Evolutionary conservation across 2,888 invertebrate species (phyloP).

Genomic region (Sericinus montela): DNA sequence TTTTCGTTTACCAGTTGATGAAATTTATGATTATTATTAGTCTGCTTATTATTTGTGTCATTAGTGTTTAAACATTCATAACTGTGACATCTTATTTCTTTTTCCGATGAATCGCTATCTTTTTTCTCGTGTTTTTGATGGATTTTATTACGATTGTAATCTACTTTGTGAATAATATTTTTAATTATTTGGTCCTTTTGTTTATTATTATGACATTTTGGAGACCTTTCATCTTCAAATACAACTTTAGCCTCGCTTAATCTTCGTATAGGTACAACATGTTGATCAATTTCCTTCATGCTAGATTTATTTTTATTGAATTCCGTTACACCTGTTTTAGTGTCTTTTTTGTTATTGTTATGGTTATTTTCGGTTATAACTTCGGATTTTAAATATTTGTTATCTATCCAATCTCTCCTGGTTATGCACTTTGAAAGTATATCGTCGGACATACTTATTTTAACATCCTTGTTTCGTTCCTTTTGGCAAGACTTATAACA

Average conservation of each 20-base stretch:
- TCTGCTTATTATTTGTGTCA: conserved; percentile 22
- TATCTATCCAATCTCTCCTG: conserved; percentile 53
- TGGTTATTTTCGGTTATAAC: conserved; percentile 25
- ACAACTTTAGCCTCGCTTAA: conserved; percentile 31
- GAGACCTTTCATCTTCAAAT: conserved; percentile 35
- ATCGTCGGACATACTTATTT: conserved; percentile 61
- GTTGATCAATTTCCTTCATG: conserved; percentile 12
- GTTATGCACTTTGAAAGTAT: conserved; percentile 63
- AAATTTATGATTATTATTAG: conserved; percentile 19
- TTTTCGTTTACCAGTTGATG: conserved; percentile 23
- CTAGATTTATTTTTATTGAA: conserved; percentile 7
- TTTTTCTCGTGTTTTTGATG: conserved; percentile 15
- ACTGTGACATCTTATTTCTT: conserved; percentile 46
- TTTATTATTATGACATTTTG: conserved; percentile 13
- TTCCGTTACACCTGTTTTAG: not conserved
- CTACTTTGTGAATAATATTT: conserved; percentile 20
- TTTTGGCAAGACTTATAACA: conserved; percentile 64
- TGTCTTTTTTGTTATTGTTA: not conserved
- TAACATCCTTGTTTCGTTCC: conserved; percentile 38
- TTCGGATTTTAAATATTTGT: conserved; percentile 38
- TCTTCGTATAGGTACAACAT: conserved; percentile 16
- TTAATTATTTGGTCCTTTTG: conserved; percentile 21
- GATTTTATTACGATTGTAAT: conserved; percentile 23
- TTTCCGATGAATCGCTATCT: conserved; percentile 38
- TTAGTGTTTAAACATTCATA: conserved; percentile 37